Conservation (phyloP, 64 coral and sea anemone genomes). For the Platygyra sinensis region DNA sequence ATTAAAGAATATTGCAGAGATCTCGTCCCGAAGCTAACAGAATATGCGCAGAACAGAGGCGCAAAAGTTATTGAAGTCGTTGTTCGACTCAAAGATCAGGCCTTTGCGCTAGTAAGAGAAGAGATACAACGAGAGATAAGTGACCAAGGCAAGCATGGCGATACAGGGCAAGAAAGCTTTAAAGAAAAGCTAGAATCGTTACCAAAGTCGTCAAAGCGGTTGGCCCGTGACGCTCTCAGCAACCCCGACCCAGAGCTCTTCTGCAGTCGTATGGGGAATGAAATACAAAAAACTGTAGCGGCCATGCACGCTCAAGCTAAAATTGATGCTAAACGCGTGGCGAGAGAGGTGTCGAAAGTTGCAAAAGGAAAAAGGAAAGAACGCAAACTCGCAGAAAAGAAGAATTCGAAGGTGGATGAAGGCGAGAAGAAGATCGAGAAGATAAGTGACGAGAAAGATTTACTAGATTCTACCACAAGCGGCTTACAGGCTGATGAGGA, state of each 20-base stretch:
- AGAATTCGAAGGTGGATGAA: too few relatives aligned
- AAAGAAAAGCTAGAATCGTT: neutral
- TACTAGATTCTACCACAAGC: too few relatives aligned
- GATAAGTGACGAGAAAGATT: too few relatives aligned
- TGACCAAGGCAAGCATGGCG: neutral
- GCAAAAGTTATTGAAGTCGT: neutral
- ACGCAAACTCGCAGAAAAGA: neutral
- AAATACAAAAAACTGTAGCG: neutral
- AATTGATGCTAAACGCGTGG: neutral
- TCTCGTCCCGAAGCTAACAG: neutral
- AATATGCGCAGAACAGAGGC: neutral
- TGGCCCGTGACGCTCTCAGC: neutral
- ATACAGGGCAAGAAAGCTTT: neutral
- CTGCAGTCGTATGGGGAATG: neutral
- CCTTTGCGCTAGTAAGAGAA: neutral
- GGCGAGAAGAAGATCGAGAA: too few relatives aligned
- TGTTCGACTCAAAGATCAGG: neutral
- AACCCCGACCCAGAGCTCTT: neutral
- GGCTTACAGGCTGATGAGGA: too few relatives aligned
- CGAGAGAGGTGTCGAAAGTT: neutral
- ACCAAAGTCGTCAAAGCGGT: neutral
- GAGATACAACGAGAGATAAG: neutral
- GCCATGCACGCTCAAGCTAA: neutral
- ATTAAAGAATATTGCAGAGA: conserved; percentile 8
- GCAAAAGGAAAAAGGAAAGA: neutral